These are phyloP conservation scores for Actinemys pallida DNA, from an alignment of 2,113 vertebrate genomes.

Conservation along the genomic window DNA sequence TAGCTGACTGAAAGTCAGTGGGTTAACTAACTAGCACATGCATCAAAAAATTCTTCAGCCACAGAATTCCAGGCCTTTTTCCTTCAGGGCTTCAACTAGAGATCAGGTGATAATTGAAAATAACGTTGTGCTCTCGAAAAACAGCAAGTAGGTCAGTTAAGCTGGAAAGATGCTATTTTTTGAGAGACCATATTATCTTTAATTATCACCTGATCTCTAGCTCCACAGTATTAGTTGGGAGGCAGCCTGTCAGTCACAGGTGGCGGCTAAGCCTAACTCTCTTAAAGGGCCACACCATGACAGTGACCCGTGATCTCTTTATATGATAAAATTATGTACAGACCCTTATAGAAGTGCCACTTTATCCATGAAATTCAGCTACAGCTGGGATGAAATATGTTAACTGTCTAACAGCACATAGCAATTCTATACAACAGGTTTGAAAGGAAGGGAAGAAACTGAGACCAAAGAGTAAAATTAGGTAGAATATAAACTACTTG, in stretches of 20 bases:
- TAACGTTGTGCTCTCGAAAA: no score
- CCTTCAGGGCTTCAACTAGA: no score
- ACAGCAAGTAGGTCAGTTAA: no score
- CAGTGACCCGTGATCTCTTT: constrained; percentile 44
- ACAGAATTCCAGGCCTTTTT: no score
- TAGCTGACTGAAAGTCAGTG: no score
- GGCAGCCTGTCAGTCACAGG: constrained; percentile 26
- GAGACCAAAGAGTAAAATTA: neutral
- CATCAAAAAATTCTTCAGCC: no score
- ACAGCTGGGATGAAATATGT: constrained; percentile 2
- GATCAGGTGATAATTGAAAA: no score
- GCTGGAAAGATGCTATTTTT: neutral
- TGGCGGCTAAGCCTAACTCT: constrained; percentile 52
- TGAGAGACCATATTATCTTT: neutral
- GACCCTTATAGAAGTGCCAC: constrained; percentile 39
- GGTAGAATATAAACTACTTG: neutral
- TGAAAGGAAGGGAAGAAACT: neutral
- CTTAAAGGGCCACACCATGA: constrained; percentile 1
- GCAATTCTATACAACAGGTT: neutral
- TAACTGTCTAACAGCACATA: constrained; percentile 26
- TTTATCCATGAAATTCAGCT: constrained; percentile 48
- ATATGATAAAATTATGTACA: constrained; percentile 34
- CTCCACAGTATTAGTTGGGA: constrained; percentile 65
- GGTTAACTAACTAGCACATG: no score
- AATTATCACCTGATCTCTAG: neutral